phyloP scores from a whole-genome alignment of 2,113 vertebrate species.

The Leiothrix lutea region DNA sequence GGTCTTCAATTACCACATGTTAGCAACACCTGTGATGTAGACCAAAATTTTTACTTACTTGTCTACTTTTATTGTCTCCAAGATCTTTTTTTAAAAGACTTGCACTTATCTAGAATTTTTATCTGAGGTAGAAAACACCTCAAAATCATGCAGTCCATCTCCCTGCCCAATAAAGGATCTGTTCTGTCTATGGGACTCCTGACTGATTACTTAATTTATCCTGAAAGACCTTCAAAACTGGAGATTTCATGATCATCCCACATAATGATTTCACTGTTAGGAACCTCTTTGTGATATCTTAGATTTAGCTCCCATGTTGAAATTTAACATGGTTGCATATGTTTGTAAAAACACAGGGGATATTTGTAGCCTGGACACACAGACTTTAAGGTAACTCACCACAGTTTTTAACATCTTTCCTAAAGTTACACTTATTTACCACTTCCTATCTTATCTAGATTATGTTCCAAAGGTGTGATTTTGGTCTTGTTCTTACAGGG shows the following conservation, averaged over 20 bases:
- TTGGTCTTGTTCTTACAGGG: background rate
- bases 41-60: background rate
- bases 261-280: background rate
- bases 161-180: background rate
- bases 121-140: background rate
- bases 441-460: background rate
- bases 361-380: background rate
- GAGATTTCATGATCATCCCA: background rate
- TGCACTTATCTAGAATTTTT: background rate
- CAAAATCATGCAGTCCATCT: background rate
- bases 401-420: background rate
- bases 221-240: background rate
- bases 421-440: background rate
- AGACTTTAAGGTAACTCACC: background rate
- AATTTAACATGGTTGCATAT: background rate
- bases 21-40: background rate
- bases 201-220: background rate
- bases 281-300: background rate
- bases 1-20: background rate
- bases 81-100: background rate
- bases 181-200: background rate
- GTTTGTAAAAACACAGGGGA: background rate
- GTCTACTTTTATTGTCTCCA: background rate
- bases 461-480: background rate
- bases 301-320: background rate